Conservation (phyloP, 30 jellyfish, hydroid and myxozoan genomes). For the Pseudorhiza aurosa region DNA sequence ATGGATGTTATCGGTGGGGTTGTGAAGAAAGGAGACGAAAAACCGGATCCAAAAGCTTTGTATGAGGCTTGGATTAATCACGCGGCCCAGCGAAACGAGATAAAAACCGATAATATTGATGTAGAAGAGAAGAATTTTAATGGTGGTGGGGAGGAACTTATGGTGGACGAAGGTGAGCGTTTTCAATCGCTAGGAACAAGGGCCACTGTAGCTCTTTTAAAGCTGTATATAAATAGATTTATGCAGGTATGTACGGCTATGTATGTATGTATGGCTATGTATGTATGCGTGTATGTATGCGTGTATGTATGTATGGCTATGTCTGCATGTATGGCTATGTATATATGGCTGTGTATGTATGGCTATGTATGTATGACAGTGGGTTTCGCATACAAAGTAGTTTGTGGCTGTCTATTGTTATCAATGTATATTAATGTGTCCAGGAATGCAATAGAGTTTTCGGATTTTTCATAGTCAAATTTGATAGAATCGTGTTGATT, state of each 20-base stretch:
- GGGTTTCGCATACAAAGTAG: slow-evolving; percentile 14
- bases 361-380: slow-evolving; percentile 11
- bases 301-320: no score
- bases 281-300: no score
- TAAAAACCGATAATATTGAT: background rate
- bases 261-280: no score
- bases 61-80: slow-evolving; percentile 58
- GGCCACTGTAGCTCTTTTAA: no score
- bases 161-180: no score
- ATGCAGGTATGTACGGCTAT: no score
- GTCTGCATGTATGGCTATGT: no score
- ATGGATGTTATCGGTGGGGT: slow-evolving; percentile 79
- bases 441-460: slow-evolving; percentile 9
- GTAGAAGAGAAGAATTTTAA: no score
- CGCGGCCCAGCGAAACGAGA: background rate
- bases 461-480: slow-evolving; percentile 21
- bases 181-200: no score
- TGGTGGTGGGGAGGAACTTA: no score
- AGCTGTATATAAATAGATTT: no score
- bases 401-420: slow-evolving; percentile 23
- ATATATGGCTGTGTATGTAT: no score
- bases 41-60: slow-evolving; percentile 20
- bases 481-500: slow-evolving; percentile 9
- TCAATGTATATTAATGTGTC: slow-evolving; percentile 31
- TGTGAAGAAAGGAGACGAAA: slow-evolving; percentile 19